Base-by-base conservation (phyloP, 2,113 vertebrate species). In the Pseudorectes ferrugineus region DNA sequence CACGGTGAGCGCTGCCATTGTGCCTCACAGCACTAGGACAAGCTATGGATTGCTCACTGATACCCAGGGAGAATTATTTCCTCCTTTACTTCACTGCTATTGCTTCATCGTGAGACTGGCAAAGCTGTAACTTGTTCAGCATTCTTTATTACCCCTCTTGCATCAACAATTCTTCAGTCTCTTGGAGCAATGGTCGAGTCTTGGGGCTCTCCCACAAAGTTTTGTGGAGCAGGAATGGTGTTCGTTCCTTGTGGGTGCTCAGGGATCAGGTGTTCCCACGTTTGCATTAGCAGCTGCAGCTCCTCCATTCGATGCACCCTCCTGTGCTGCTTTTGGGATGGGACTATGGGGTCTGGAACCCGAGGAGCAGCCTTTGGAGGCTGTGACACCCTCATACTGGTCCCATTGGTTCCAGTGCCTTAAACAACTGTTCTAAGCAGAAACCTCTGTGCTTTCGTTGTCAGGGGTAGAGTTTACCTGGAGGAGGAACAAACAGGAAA, bases 221-320 rank as follows among this genome's bases (percentile, higher is more conserved):
- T 24, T 6, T 22, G 51, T 15, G 78, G 61, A 18, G 42, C 33
- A 9, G 66, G 48, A 16, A 1, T 6, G 12, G 16, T n/a, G 52
- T n/a, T 26, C 0, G 0, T 28, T 42, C 24, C 45, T 5, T 9
- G 19, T n/a, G 63, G 25, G 23, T 8, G 18, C 68, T 76, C 51
- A 7, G 63, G 58, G 42, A 4, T 54, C n/a, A 2, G n/a, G 3
- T 54, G 51, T 45, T 73, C 17, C 42, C 70, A 4, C 0, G 0
- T 4, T 15, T 31, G 12, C 3, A 2, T 26, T 6, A 23, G 74
- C 78, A 59, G 63, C 84, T 31, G 3, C 26, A 33, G 45, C 42
- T 48, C 49, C 65, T n/a, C 0, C 23, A 2, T 16, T 33, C 5
- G 0, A 0, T 2, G 0, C 19, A 2, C 8, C 14, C 16, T 51